phyloP scores from a whole-genome alignment of 2,797 vertebrate genomes.

The Sebastes paucispinis region DNA sequence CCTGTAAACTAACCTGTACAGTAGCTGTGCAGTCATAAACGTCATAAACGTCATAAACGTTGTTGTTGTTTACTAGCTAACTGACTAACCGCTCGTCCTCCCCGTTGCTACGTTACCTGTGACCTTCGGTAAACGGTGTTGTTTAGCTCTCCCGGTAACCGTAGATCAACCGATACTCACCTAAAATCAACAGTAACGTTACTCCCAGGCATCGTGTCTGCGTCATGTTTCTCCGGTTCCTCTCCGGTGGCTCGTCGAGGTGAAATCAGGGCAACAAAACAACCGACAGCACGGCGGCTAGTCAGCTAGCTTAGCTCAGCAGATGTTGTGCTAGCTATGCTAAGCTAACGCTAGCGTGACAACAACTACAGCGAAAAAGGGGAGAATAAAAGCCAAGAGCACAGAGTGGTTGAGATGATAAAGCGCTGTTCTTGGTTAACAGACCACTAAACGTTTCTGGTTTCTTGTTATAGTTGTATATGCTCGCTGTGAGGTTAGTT shows the following conservation, averaged over 20 bases:
- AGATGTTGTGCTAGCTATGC: constrained; percentile 16
- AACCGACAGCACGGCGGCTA: background rate
- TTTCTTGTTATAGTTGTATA: background rate
- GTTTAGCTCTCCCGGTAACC: background rate
- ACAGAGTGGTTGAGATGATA: background rate
- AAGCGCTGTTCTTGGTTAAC: background rate
- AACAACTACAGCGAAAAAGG: background rate
- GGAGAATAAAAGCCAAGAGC: background rate
- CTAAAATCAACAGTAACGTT: constrained; percentile 64
- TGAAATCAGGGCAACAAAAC: constrained; percentile 40
- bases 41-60: too few species aligned
- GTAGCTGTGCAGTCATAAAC: fast-evolving
- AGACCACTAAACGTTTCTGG: fast-evolving
- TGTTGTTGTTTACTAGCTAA: background rate
- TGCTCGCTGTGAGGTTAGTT: background rate
- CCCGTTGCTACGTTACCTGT: background rate
- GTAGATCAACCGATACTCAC: constrained; percentile 55
- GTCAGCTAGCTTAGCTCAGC: constrained; percentile 15
- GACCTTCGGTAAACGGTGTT: constrained; percentile 19
- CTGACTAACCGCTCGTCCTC: background rate
- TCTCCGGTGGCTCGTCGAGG: background rate
- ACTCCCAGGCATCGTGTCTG: constrained; percentile 50
- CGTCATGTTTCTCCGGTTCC: constrained; percentile 68
- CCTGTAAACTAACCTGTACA: background rate
- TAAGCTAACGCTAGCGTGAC: constrained; percentile 44